Evolutionary conservation across 2,888 invertebrate species (phyloP).

Genomic region (Oasisia sp.): DNA sequence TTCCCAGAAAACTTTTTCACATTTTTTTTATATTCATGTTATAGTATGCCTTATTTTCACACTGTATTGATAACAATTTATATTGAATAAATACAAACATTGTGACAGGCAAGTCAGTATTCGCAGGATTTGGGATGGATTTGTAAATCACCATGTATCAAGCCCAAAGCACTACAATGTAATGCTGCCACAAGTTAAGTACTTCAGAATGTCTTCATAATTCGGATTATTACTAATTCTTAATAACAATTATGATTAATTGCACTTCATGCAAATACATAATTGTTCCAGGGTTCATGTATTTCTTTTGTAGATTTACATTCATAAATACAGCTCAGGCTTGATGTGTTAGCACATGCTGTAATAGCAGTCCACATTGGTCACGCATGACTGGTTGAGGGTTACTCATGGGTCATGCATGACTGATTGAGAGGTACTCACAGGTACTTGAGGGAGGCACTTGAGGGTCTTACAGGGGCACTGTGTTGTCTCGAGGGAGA

Average conservation of each 20-base stretch:
- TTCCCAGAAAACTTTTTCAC: no score
- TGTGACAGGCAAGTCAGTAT: no score
- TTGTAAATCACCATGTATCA: no score
- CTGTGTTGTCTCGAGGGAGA: neutral
- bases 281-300: neutral
- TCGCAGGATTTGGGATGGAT: no score
- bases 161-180: no score
- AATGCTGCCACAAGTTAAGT: no score
- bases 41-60: no score
- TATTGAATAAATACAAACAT: no score
- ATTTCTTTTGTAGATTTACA: neutral
- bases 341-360: neutral
- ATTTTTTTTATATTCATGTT: no score
- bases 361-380: neutral
- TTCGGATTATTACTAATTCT: neutral
- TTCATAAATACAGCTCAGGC: neutral
- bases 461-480: neutral
- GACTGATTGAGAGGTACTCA: neutral
- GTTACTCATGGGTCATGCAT: neutral
- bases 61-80: no score
- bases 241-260: neutral
- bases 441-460: neutral
- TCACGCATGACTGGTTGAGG: neutral
- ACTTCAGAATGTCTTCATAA: no score
- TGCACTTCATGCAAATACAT: neutral